Evolutionary conservation across 2,797 vertebrate genomes (phyloP).

Genomic region (Danionella dracula): DNA sequence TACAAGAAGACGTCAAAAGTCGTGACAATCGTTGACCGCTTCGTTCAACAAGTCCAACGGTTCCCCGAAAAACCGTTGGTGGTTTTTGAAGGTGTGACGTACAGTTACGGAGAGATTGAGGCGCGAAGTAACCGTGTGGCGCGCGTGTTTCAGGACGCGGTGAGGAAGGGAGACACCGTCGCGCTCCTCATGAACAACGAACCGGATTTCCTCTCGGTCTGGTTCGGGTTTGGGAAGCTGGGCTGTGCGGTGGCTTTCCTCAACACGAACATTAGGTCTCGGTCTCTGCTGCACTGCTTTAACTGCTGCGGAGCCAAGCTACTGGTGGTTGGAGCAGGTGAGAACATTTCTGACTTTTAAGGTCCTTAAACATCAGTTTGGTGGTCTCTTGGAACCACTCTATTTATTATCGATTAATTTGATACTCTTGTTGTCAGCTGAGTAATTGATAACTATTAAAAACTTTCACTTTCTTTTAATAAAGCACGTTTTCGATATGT

Average conservation of each 20-base stretch:
- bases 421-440: too few relatives aligned
- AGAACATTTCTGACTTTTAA: background rate
- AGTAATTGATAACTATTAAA: too few relatives aligned
- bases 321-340: slow-evolving; percentile 85
- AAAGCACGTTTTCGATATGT: too few relatives aligned
- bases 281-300: slow-evolving; percentile 81
- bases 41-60: slow-evolving; percentile 70
- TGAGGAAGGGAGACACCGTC: slow-evolving; percentile 75
- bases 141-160: slow-evolving; percentile 60
- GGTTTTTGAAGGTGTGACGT: slow-evolving; percentile 70
- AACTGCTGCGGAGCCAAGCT: slow-evolving; percentile 77
- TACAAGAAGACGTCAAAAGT: slow-evolving; percentile 57
- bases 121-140: slow-evolving; percentile 77
- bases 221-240: slow-evolving; percentile 86
- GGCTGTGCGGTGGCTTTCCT: slow-evolving; percentile 89
- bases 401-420: too few relatives aligned
- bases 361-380: too few relatives aligned
- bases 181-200: slow-evolving; percentile 89
- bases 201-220: slow-evolving; percentile 84
- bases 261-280: slow-evolving; percentile 78
- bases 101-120: slow-evolving; percentile 80
- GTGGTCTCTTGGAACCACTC: too few relatives aligned
- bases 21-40: slow-evolving; percentile 75
- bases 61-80: slow-evolving; percentile 80
- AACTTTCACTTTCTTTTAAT: too few relatives aligned